phyloP scores from a whole-genome alignment of 2,888 invertebrate species.

The Carterocephalus palaemon region DNA sequence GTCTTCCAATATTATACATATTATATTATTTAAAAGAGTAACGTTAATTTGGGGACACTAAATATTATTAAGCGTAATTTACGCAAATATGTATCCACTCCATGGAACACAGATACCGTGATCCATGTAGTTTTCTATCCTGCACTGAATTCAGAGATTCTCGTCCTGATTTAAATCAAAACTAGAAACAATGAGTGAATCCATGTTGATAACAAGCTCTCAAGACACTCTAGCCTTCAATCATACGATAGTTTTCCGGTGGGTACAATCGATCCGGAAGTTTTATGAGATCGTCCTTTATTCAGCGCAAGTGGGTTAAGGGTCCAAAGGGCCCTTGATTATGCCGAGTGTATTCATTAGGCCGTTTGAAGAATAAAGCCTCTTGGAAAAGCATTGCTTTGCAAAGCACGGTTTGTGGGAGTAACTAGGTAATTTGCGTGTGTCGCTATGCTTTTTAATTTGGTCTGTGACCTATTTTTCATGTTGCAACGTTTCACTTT shows the following conservation, averaged over 20 bases:
- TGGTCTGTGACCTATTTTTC: conserved; percentile 4
- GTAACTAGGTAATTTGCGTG: conserved; percentile 4
- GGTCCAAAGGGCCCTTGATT: conserved; percentile 15
- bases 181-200: too few relatives aligned
- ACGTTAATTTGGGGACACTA: too few relatives aligned
- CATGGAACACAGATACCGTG: too few relatives aligned
- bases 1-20: too few relatives aligned
- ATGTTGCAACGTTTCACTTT: conserved; percentile 6
- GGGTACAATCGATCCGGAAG: not conserved
- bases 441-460: conserved; percentile 3
- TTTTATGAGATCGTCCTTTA: conserved; percentile 8
- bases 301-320: conserved; percentile 19
- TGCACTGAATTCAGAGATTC: too few relatives aligned
- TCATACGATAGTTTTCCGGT: conserved; percentile 10
- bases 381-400: conserved; percentile 6
- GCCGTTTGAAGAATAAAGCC: conserved; percentile 16
- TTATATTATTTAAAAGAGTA: too few relatives aligned
- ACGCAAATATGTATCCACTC: too few relatives aligned
- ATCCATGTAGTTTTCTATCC: too few relatives aligned
- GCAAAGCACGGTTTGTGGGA: not conserved
- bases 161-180: too few relatives aligned
- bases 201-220: too few relatives aligned
- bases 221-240: too few relatives aligned
- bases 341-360: conserved; percentile 20
- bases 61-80: too few relatives aligned